Evolutionary conservation across 2,888 invertebrate genomes (phyloP), one percentile per base, ranked within the genome.

Genomic region (Nemurella pictetii): DNA sequence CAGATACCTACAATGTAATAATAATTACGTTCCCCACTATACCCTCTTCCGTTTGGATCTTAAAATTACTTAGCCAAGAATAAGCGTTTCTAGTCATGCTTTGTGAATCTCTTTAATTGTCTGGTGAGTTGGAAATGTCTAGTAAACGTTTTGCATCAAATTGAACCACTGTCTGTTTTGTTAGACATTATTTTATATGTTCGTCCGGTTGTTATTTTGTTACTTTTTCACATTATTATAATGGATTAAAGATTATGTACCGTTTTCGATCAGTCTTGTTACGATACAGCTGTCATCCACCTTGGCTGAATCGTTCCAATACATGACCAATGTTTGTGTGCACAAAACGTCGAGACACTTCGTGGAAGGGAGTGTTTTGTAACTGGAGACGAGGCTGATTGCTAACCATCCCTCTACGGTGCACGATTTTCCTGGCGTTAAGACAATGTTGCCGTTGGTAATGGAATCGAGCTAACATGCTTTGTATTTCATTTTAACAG

Each of bases 71-170:
- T 78, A 82, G 82, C 82, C 27, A 82, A 72, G 15, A 55, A 26
- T 55, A 55, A 55, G 55, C 55, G 55, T 82, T 80, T 82, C 82
- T 82, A 82, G 82, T 82, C 82, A 82, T 55, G 82, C 82, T 72
- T 81, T 72, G 27, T 7, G 82, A 82, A 82, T 82, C 82, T 82
- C 82, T 82, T 55, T 78, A 78, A 30, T 29, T 75, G 20, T 7
- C 55, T 55, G 55, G 55, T 1, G 20, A 55, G 20, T 3, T 55
- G 55, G 55, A 55, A 55, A 20, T 3, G 9, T 55, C 5, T 7
- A 20, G 15, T 2, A 55, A 55, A 55, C 55, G 2, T 55, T 75
- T 30, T 27, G 78, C 12, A 77, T 77, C 7, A 29, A 78, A 75
- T 26, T 26, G 9, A 27, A 73, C 20, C 3, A 75, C 9, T 75